Percentiles rank a stretch among this genome's conserved stretches.
Evolutionary conservation across 2,113 vertebrate genomes (phyloP).

Genomic region (Lagopus muta): DNA sequence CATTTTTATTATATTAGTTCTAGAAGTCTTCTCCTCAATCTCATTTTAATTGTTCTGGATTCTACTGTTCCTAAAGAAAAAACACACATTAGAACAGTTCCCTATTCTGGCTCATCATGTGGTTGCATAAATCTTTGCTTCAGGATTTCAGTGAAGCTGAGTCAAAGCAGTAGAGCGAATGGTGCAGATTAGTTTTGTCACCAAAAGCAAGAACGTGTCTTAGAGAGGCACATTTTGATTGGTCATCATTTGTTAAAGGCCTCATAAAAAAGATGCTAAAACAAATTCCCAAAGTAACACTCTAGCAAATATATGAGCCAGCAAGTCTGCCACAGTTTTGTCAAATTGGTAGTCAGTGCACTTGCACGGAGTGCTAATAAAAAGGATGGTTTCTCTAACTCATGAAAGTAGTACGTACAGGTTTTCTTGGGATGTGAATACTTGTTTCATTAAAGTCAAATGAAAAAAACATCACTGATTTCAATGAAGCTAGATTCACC

Average conservation of each 20-base stretch:
- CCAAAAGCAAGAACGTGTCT: neutral
- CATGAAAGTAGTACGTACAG: neutral
- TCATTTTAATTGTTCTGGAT: neutral
- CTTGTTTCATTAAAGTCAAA: neutral
- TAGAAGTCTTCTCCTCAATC: neutral
- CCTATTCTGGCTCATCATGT: neutral
- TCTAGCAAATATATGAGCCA: neutral
- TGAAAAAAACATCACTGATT: neutral
- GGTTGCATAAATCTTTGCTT: neutral
- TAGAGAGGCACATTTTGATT: neutral
- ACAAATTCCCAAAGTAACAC: neutral
- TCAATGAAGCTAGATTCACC: neutral
- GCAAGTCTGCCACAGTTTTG: neutral
- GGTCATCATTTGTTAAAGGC: neutral
- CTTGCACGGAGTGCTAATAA: neutral
- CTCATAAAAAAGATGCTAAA: neutral
- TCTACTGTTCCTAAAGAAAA: neutral
- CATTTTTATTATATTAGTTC: neutral
- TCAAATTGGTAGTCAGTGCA: neutral
- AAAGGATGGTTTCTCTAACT: neutral
- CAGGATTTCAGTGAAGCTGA: rapidly evolving
- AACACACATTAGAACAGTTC: neutral
- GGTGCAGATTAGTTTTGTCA: neutral
- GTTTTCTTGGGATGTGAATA: neutral
- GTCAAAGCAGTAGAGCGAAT: neutral